Conservation (phyloP, 2,797 vertebrate species). For the Setipinna tenuifilis region DNA sequence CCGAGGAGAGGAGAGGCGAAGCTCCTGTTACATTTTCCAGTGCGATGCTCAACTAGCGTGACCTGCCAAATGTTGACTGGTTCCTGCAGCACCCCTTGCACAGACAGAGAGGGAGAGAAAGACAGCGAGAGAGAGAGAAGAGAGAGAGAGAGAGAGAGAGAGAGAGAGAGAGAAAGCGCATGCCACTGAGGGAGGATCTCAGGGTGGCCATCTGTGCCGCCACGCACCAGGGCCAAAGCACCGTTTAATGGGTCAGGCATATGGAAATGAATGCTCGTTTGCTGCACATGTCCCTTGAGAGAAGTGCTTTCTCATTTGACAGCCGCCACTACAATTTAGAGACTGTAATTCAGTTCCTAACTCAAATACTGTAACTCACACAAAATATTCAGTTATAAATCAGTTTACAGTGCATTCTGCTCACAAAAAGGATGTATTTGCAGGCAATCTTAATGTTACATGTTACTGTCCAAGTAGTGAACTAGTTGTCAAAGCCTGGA, state of each 20-base stretch:
- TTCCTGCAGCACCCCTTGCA: conserved; percentile 25
- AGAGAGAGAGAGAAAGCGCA: not conserved
- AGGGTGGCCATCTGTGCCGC: conserved; percentile 56
- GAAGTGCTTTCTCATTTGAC: not conserved
- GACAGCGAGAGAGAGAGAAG: too few relatives aligned
- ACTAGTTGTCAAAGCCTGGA: not conserved
- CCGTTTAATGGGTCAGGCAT: conserved; percentile 44
- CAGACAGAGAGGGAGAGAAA: conserved; percentile 29
- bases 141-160: too few relatives aligned
- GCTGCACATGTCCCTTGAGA: not conserved
- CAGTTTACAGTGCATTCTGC: not conserved
- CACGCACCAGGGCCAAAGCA: conserved; percentile 32
- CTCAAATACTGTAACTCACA: not conserved
- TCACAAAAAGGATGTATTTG: not conserved
- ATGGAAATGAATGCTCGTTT: conserved; percentile 36
- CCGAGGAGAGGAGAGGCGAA: not conserved
- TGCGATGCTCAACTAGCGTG: conserved; percentile 47
- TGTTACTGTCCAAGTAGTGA: not conserved
- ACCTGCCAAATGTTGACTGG: conserved; percentile 48
- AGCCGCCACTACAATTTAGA: not conserved
- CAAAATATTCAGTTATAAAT: not conserved
- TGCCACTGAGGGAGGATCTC: conserved; percentile 51
- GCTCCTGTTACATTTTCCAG: conserved; percentile 56
- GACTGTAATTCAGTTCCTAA: not conserved
- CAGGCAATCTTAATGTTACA: not conserved